Conservation (phyloP, 30 jellyfish, hydroid and myxozoan species). For the Turritopsis rubra region DNA sequence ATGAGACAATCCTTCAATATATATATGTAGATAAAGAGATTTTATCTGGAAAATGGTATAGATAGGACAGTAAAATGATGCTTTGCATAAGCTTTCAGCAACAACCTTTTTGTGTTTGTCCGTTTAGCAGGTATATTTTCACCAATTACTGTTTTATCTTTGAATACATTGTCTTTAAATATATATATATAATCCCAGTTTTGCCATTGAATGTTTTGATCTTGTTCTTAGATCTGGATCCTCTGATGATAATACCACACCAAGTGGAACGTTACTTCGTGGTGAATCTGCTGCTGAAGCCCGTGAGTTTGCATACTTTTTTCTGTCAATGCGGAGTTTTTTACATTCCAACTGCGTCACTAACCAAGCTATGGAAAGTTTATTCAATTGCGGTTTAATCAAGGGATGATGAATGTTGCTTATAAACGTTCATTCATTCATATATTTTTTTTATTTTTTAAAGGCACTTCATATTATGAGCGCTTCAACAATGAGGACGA, state of each 20-base stretch:
- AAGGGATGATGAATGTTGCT: background rate
- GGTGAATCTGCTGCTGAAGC: background rate
- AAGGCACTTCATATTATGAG: conserved; percentile 38
- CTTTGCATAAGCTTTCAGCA: background rate
- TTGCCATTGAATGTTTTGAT: no score
- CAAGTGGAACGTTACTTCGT: conserved; percentile 75
- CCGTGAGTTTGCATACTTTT: conserved; percentile 24
- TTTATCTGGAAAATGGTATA: background rate
- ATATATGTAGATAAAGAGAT: background rate
- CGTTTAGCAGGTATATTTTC: background rate
- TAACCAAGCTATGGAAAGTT: no score
- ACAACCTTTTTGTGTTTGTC: background rate
- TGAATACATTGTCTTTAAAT: no score
- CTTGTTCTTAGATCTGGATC: conserved; percentile 50
- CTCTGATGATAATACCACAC: conserved; percentile 62
- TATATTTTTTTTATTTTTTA: background rate
- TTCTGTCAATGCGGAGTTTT: background rate
- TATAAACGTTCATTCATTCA: background rate
- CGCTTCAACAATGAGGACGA: conserved; percentile 28
- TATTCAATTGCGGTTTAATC: background rate
- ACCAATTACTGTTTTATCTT: no score
- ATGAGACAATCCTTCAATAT: no score
- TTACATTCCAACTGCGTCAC: no score
- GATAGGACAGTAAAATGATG: background rate
- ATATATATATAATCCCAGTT: no score